Evolutionary conservation across 2,888 invertebrate genomes (phyloP).

Genomic region (Drosophila demipolita): DNA sequence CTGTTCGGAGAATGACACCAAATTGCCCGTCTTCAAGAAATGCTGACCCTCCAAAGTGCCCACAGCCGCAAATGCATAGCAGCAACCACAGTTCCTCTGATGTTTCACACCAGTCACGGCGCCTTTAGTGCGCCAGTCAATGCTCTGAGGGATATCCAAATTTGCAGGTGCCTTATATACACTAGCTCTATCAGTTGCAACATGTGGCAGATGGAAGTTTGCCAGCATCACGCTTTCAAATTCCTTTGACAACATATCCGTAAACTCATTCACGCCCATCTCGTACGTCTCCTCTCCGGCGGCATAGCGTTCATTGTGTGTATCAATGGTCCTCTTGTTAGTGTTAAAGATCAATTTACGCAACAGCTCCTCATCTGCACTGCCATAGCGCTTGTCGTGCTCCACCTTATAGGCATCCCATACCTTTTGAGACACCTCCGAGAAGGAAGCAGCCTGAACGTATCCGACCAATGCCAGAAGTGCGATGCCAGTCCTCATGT

Average conservation of each 20-base stretch:
- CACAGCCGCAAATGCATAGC: conserved; percentile 97
- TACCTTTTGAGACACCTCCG: conserved; percentile 21
- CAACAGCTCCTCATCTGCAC: conserved; percentile 91
- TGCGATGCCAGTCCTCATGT: conserved; percentile 19
- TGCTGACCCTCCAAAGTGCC: conserved; percentile 95
- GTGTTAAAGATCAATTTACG: conserved; percentile 95
- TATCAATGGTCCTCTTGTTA: conserved; percentile 92
- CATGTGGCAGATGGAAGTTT: conserved; percentile 35
- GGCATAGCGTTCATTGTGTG: conserved; percentile 91
- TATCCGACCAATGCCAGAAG: conserved; percentile 15
- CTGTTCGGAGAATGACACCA: conserved; percentile 95
- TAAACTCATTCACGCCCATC: conserved; percentile 92
- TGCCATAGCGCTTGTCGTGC: conserved; percentile 89
- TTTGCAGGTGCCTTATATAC: conserved; percentile 84
- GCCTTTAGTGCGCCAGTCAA: conserved; percentile 93
- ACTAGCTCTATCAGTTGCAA: background rate
- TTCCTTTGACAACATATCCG: conserved; percentile 91
- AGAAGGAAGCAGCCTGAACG: conserved; percentile 2
- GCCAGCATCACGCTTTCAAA: conserved; percentile 86
- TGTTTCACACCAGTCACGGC: conserved; percentile 95
- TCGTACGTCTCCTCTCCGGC: conserved; percentile 88
- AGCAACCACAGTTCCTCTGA: conserved; percentile 94
- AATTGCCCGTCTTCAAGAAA: conserved; percentile 89
- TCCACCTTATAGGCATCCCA: conserved; percentile 84
- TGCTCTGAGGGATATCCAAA: conserved; percentile 88